Conservation (phyloP, 92 coral and sea anemone genomes). For the Palythoa grandiflora region DNA sequence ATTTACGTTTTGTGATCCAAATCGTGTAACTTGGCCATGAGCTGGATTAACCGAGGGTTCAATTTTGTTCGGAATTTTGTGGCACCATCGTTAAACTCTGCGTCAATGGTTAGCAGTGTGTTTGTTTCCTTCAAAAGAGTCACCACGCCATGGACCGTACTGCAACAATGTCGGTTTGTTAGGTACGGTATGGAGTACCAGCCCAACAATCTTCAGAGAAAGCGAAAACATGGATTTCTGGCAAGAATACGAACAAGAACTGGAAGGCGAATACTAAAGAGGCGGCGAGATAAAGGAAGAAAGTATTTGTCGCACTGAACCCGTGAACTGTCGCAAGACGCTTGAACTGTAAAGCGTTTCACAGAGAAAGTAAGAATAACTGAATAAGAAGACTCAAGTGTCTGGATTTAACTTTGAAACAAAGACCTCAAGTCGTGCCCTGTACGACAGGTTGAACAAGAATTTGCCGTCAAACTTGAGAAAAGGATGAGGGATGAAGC, state of each 20-base stretch:
- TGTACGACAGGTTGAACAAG: too few species aligned
- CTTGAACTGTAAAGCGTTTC: background rate
- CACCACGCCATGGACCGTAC: slow-evolving; percentile 9
- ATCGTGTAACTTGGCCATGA: slow-evolving; percentile 49
- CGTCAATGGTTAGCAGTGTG: background rate
- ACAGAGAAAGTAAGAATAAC: too few species aligned
- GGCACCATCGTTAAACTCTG: slow-evolving; percentile 22
- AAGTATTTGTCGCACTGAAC: slow-evolving; percentile 87
- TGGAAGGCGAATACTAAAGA: slow-evolving; percentile 87
- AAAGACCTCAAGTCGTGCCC: too few species aligned
- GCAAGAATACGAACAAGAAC: slow-evolving; percentile 85
- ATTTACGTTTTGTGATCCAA: background rate
- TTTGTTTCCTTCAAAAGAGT: background rate
- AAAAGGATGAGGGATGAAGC: too few species aligned
- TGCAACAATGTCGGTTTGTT: slow-evolving; percentile 84
- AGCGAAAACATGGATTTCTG: slow-evolving; percentile 94
- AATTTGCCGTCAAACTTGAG: too few species aligned
- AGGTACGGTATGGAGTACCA: slow-evolving; percentile 96
- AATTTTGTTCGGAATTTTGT: slow-evolving; percentile 58
- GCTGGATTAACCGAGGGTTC: slow-evolving; percentile 78
- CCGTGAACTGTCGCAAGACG: background rate
- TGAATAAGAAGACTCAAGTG: too few species aligned
- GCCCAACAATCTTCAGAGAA: slow-evolving; percentile 92
- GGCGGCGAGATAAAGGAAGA: slow-evolving; percentile 90
- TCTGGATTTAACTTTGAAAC: too few species aligned